These are phyloP conservation scores for Pemphredon lugubris DNA, from an alignment of 2,888 invertebrate species.

Conservation along the genomic window DNA sequence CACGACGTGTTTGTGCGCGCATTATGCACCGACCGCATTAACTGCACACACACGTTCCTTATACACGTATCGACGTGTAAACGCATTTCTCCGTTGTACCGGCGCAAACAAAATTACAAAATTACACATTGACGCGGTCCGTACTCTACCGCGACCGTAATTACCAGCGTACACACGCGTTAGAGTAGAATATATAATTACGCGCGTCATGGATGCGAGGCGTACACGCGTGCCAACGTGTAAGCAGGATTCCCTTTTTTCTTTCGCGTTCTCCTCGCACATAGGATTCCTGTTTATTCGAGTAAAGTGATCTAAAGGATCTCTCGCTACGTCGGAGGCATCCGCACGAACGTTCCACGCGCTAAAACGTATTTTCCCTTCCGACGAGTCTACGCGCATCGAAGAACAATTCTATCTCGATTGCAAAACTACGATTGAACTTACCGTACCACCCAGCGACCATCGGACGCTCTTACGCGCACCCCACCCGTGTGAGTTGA, in stretches of 20 bases:
- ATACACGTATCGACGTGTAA: neutral
- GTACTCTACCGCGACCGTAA: constrained; percentile 17
- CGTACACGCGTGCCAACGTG: constrained; percentile 7
- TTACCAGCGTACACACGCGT: constrained; percentile 20
- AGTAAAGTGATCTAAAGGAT: too few relatives aligned
- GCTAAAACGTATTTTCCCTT: neutral
- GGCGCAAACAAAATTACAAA: neutral
- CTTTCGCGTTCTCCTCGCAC: too few relatives aligned
- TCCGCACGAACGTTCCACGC: neutral
- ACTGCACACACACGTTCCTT: constrained; percentile 15
- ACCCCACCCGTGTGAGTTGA: neutral
- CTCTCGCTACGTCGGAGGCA: too few relatives aligned
- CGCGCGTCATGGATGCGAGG: neutral
- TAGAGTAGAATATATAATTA: constrained; percentile 6
- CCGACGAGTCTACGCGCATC: neutral
- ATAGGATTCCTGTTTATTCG: too few relatives aligned
- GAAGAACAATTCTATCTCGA: neutral
- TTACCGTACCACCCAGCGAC: neutral
- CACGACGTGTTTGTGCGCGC: constrained; percentile 17
- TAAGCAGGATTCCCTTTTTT: neutral
- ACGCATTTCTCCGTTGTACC: neutral
- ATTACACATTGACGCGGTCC: constrained; percentile 6
- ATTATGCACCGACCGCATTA: constrained; percentile 19
- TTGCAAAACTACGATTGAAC: neutral
- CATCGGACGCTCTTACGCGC: neutral